phyloP scores from a whole-genome alignment of 64 coral and sea anemone species.

The Dendrophyllia cribrosa region DNA sequence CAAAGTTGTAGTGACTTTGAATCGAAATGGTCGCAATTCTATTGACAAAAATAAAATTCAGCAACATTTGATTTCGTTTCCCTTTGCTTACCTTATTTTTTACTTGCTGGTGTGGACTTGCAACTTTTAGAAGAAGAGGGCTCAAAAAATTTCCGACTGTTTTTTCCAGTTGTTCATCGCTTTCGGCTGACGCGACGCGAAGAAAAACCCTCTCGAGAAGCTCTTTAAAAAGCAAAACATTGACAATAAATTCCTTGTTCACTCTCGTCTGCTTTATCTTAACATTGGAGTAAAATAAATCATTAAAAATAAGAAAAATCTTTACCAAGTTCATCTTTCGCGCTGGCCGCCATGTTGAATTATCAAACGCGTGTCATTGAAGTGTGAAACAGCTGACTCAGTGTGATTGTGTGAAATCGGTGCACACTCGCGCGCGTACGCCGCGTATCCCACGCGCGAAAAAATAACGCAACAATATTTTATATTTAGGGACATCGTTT shows the following conservation, averaged over 20 bases:
- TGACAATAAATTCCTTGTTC: background rate
- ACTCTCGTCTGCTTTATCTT: background rate
- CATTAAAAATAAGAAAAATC: background rate
- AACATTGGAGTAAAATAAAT: background rate
- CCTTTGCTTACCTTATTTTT: slow-evolving; percentile 81
- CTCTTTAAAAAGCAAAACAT: slow-evolving; percentile 53
- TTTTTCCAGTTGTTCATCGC: slow-evolving; percentile 92
- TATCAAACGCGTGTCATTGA: background rate
- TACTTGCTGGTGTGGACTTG: slow-evolving; percentile 83
- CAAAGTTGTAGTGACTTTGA: too few relatives aligned
- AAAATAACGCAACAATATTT: background rate
- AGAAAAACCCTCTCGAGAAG: slow-evolving; percentile 95
- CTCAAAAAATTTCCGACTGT: slow-evolving; percentile 81
- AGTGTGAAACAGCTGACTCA: slow-evolving; percentile 35
- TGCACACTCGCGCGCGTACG: too few relatives aligned
- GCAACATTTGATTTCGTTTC: background rate
- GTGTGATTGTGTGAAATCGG: background rate
- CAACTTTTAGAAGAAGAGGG: slow-evolving; percentile 90
- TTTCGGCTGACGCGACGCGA: slow-evolving; percentile 84
- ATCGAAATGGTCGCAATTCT: background rate
- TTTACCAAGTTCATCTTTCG: slow-evolving; percentile 82
- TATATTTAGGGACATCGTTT: too few relatives aligned
- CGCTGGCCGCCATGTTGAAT: slow-evolving; percentile 85
- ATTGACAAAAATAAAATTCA: background rate
- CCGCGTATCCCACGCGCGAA: background rate